Evolutionary conservation across 2,797 vertebrate species (phyloP), one percentile per base, ranked within the genome.

Genomic region (Leptoclinus maculatus): DNA sequence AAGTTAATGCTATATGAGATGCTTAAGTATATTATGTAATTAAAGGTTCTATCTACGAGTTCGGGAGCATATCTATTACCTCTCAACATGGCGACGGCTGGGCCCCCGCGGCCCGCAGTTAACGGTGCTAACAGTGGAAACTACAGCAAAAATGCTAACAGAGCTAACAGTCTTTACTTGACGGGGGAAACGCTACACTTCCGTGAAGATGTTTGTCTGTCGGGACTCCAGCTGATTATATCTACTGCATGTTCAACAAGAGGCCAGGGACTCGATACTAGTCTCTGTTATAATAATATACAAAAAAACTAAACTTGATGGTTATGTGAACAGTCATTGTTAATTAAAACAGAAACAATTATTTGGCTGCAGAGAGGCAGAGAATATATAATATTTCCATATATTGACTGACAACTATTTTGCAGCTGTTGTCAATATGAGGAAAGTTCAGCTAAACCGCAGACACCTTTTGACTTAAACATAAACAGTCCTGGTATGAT

Each of bases 241-340:
- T 67, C 13, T 21, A 54, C n/a, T 47, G 38, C 65, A 41, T 67
- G 67, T 60, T 19, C 38, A 74, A 71, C 21, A 47, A 39, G 38
- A 47, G 4, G 27, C 45, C 39, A 47, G 66, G 25, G 51, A 74
- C 25, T 66, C 9, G 7, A 76, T 45, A 74, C 39, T 63, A 57
- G 71, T 21, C 36, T 69, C 66, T 54, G 45, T 21, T 78, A 23
- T 38, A 53, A 71, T 41, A 76, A 70, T 45, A 80, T 73, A 80
- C 9, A 72, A 69, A 79, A 67, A 74, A 17, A 73, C 23, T 71
- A 65, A 71, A 78, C 34, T n/a, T 47, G 27, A 7, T 32, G 56
- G 23, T 32, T 69, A 64, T 51, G 66, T 38, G 36, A 71, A 23
- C 0, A 1, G 25, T 16, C 25, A 51, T 23, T 60, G 27, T 25